Conservation (phyloP, 2,888 invertebrate species). For the Cephus pygmeus region DNA sequence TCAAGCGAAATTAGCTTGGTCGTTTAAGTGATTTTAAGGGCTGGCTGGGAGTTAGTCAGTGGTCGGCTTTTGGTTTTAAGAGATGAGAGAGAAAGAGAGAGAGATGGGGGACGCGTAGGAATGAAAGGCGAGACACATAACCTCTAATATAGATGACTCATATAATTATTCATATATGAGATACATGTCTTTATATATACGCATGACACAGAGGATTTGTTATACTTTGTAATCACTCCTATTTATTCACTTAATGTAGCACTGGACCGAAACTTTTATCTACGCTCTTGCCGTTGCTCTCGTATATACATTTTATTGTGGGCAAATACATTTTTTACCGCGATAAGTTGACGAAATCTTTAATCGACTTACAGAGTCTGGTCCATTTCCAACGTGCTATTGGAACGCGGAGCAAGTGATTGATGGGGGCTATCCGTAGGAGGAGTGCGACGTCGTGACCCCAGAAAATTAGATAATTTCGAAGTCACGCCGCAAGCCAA, state of each 20-base stretch:
- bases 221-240: not conserved
- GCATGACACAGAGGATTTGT: not conserved
- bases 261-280: not conserved
- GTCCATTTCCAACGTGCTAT: not conserved
- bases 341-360: not conserved
- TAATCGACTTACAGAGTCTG: not conserved
- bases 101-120: not conserved
- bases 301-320: not conserved
- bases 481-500: slow-evolving; percentile 25
- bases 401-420: not conserved
- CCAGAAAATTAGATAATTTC: slow-evolving; percentile 39
- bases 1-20: slow-evolving; percentile 20
- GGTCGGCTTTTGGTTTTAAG: slow-evolving; percentile 6
- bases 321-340: not conserved
- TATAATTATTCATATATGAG: not conserved
- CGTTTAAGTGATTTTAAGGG: slow-evolving; percentile 27
- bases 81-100: slow-evolving; percentile 11
- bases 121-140: not conserved
- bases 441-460: slow-evolving; percentile 25
- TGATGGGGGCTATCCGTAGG: not conserved
- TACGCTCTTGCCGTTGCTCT: not conserved
- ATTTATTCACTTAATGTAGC: not conserved
- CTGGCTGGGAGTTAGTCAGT: not conserved
- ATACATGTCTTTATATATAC: not conserved
- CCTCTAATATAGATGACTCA: not conserved